Evolutionary conservation across 2,113 vertebrate genomes (phyloP).

Genomic region (Dissostichus mawsoni): DNA sequence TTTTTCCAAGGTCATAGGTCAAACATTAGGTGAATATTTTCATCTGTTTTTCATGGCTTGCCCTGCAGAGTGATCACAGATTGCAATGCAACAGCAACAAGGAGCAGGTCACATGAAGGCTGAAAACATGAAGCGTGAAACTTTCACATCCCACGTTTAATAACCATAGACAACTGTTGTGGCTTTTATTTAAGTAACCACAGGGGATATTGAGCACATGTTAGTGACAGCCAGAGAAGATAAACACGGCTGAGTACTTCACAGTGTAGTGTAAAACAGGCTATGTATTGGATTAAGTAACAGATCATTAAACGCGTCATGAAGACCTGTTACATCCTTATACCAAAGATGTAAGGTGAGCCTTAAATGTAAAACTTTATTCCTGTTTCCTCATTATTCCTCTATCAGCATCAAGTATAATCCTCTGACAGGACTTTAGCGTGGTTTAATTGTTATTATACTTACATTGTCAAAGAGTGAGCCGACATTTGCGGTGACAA

Average conservation of each 20-base stretch:
- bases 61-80: not conserved
- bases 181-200: not conserved
- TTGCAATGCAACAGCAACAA: not conserved
- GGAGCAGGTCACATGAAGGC: conserved; percentile 4
- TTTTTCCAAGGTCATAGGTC: not conserved
- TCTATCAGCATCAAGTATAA: conserved; percentile 1
- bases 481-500: conserved; percentile 87
- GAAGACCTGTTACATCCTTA: not conserved
- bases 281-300: not conserved
- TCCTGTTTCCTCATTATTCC: not conserved
- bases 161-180: not conserved
- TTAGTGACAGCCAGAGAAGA: not conserved
- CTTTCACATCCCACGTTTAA: conserved; percentile 2
- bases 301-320: not conserved
- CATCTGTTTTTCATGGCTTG: no score
- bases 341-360: no score
- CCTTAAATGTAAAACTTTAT: not conserved
- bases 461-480: conserved; percentile 88
- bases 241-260: not conserved
- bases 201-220: not conserved
- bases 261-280: not conserved
- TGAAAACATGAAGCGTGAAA: not conserved
- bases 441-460: conserved; percentile 32
- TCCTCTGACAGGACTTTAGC: not conserved
- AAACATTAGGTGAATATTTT: not conserved